A percentile compares a stretch with the other conserved stretches of the same genome.
Evolutionary conservation across 2,113 vertebrate genomes (phyloP).

Genomic region (Silurus glanis): DNA sequence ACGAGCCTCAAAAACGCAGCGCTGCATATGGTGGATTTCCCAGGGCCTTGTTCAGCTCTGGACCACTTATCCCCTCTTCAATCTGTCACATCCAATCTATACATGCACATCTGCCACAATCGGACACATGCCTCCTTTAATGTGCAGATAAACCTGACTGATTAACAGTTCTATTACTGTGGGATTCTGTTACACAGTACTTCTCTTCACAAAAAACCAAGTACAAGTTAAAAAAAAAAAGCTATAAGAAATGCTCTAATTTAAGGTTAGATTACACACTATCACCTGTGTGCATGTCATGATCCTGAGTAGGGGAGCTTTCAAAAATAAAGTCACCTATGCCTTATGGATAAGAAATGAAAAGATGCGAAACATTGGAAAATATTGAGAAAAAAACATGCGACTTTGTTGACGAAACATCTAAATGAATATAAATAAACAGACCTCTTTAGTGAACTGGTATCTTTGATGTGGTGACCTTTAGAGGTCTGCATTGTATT

Average conservation of each 20-base stretch:
- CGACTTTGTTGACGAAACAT: too few species aligned
- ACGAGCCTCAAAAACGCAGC: conserved; percentile 44
- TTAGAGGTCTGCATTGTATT: background rate
- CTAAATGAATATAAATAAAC: background rate
- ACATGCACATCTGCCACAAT: conserved; percentile 5
- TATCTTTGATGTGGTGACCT: background rate
- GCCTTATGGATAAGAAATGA: background rate
- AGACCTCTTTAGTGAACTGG: background rate
- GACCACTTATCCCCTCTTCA: conserved; percentile 21
- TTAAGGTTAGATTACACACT: background rate
- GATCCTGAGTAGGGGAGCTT: conserved; percentile 5
- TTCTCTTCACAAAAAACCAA: background rate
- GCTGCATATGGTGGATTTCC: conserved; percentile 46
- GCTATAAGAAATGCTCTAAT: background rate
- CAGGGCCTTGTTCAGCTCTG: conserved; percentile 14
- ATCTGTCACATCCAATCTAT: conserved; percentile 9
- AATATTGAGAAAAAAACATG: background rate
- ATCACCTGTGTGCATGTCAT: background rate
- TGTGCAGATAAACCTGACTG: background rate
- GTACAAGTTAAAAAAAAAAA: background rate
- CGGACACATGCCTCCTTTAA: background rate
- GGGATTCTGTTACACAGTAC: background rate
- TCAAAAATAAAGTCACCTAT: background rate
- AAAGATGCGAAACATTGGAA: background rate
- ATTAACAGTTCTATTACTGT: background rate